Base-by-base conservation (phyloP, 2,113 vertebrate genomes). In the Seriola aureovittata region DNA sequence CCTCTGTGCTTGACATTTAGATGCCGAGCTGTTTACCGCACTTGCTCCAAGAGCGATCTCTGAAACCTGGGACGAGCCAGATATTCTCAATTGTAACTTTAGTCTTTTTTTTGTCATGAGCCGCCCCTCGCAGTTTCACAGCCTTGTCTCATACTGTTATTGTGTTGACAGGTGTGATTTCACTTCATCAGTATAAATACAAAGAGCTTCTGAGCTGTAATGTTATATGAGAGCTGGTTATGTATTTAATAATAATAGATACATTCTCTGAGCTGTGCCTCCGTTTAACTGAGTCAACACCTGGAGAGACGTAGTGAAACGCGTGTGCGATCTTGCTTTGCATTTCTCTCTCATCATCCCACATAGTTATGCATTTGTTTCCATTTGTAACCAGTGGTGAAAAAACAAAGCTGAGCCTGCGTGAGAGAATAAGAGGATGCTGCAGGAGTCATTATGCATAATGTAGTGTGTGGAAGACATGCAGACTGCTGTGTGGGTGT, bases 311-410 rank as follows among this genome's bases (percentile, higher is more conserved):
- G 32, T n/a, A 73, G 48, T 59, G 81, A 65, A 1, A 16, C 52
- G 52, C 38, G 23, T 40, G 21, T 16, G 64, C 48, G 70, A 17
- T 70, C 64, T 69, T 75, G 25, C 23, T 4, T 16, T 71, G 54
- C 21, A 19, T 69, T 76, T 52, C 58, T 25, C n/a, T 58, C 23
- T 70, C 65, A 34, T 29, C 69, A 46, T 74, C 52, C 59, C 59
- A 25, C 55, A n/a, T 25, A 21, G 80, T 81, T 42, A 19, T 72
- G 38, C 29, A 8, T 75, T 48, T 46, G 54, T 50, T 68, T 73
- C 19, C 64, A 55, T 48, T 48, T 19, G 29, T 48, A 19, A 54
- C 12, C 16, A 13, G 3, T 42, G 23, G 14, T 29, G 29, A 63
- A 64, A 16, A 48, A 57, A 34, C 2, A 23, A 60, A 48, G 4